Base-by-base conservation (phyloP, 2,888 invertebrate genomes). In the Dasysyrphus albostriatus region DNA sequence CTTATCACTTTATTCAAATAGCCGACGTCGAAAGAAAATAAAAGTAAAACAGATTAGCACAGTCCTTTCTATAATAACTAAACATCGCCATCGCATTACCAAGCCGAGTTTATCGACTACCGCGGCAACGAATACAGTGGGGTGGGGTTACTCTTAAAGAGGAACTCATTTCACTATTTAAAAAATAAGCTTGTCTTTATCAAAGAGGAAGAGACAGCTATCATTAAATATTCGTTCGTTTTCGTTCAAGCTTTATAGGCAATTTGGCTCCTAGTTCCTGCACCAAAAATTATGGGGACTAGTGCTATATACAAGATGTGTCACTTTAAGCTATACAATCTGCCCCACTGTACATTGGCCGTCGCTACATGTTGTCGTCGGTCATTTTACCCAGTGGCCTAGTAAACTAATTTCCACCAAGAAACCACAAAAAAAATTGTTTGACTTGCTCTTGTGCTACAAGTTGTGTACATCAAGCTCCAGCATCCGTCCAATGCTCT, bases 391-490 rank as follows among this genome's bases (percentile, higher is more conserved):
- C 44, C 29, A 37, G 19, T 83, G 83, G 80, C 72, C 70, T 72
- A 76, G 70, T 84, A 65, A 76, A 76, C 75, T 75, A 54, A 84
- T 75, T 84, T 70, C 39, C 42, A 75, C 32, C 56, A 47, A 58
- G 54, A 63, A 74, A 56, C 77, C 67, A 69, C 83, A 47, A 44
- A 14, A 7, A n/a, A 42, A 69, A 37, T 54, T 37, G 19, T 54
- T 39, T 34, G n/a, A 59, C 51, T 74, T 32, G 65, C 42, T 34
- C 49, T 34, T 61, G 32, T 56, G 47, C n/a, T 54, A 49, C 69
- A 39, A 54, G 54, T 69, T 76, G 34, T 67, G 29, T 58, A 39
- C 24, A 84, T n/a, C 61, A 51, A 54, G 39, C 34, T 65, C 19
- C 61, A 32, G 42, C 56, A 70, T 74, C 39, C 24, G 65, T 79